These are phyloP conservation scores for Montifringilla adamsi DNA, from an alignment of 2,113 vertebrate species.

Conservation along the genomic window DNA sequence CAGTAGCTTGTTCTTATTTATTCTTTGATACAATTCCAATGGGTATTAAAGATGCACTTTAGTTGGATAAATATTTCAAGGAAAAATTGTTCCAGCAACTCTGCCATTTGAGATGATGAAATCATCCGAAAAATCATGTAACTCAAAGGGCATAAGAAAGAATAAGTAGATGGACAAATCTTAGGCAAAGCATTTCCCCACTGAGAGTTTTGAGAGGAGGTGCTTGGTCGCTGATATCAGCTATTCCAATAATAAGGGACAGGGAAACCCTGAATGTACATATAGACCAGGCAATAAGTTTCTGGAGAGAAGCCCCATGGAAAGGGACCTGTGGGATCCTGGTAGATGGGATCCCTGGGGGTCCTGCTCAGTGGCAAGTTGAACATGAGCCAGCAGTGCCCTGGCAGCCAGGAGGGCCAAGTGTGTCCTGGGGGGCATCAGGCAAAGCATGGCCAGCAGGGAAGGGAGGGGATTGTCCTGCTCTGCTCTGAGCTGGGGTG, in stretches of 20 bases:
- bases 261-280: not conserved
- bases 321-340: not conserved
- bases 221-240: accelerated
- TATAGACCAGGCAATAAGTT: accelerated
- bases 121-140: not conserved
- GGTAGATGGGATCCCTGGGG: not conserved
- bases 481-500: accelerated
- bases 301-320: not conserved
- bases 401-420: not conserved
- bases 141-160: not conserved
- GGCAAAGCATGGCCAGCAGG: not conserved
- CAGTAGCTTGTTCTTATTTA: not conserved
- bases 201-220: not conserved
- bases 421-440: accelerated
- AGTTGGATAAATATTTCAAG: not conserved
- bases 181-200: not conserved
- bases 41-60: not conserved
- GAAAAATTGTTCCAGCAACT: not conserved
- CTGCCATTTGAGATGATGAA: not conserved
- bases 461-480: not conserved
- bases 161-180: not conserved
- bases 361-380: accelerated
- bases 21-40: not conserved
- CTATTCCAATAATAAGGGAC: not conserved
- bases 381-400: accelerated